Conservation (phyloP, 2,797 vertebrate species). For the Acanthurus leucopareius region DNA sequence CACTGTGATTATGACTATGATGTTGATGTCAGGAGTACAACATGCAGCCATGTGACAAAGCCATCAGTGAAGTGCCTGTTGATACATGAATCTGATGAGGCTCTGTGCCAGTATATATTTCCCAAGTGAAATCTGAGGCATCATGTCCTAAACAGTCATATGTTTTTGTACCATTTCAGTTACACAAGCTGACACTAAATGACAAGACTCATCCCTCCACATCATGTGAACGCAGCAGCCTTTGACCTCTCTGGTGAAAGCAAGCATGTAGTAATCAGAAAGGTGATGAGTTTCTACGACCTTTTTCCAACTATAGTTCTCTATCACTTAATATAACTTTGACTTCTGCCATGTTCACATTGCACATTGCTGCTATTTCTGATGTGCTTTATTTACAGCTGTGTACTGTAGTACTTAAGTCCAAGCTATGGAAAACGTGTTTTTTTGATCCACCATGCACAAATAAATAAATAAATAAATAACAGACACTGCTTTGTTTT, state of each 20-base stretch:
- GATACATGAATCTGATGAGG: background rate
- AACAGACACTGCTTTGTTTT: slow-evolving; percentile 48
- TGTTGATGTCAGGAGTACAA: background rate
- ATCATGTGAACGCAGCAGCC: slow-evolving; percentile 64
- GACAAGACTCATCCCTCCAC: slow-evolving; percentile 3
- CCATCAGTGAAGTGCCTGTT: background rate
- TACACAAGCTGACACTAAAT: background rate
- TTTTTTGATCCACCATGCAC: slow-evolving; percentile 31
- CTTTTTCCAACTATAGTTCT: slow-evolving; percentile 12
- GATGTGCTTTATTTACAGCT: slow-evolving; percentile 38
- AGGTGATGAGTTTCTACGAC: slow-evolving; percentile 39
- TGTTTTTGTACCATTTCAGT: slow-evolving; percentile 13
- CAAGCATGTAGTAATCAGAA: slow-evolving; percentile 49
- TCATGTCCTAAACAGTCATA: background rate
- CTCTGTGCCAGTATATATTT: background rate
- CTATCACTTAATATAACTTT: slow-evolving; percentile 36
- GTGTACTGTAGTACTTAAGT: slow-evolving; percentile 9
- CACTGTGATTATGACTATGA: background rate
- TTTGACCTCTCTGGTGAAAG: slow-evolving; percentile 54
- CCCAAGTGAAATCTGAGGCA: slow-evolving; percentile 4
- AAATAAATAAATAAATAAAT: slow-evolving; percentile 43
- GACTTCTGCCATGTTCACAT: slow-evolving; percentile 26
- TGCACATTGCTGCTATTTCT: slow-evolving; percentile 51
- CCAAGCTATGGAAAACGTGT: slow-evolving; percentile 43
- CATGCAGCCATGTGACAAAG: background rate